Evolutionary conservation across 2,113 vertebrate species (phyloP), one percentile per base, ranked within the genome.

Genomic region (Deroptyus accipitrinus): DNA sequence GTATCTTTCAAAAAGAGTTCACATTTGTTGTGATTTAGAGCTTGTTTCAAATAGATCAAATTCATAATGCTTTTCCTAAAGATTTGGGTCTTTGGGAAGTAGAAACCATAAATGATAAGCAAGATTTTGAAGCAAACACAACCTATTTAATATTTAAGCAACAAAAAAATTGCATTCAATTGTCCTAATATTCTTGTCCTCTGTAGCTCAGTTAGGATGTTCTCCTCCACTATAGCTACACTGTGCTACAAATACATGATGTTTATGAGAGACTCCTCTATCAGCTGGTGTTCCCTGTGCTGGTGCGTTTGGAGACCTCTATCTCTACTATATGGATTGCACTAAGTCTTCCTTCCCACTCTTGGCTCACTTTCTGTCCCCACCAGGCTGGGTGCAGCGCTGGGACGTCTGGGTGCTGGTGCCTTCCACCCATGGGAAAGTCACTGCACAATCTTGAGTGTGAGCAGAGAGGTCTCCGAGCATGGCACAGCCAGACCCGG

Each of bases 351-450:
- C 67, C 76, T 95, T 72, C 42, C 30, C n/a, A 30, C 6, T 7
- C 28, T 44, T 66, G n/a, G 63, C 23, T 68, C 1, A 6, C 30
- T 64, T 64, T 83, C 75, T 72, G 28, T 51, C 48, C 75, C 63
- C 1, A 2, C 39, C 3, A 3, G 64, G 42, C 42, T 23, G 25
- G 14, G 5, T 37, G n/a, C 59, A 46, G 61, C 0, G 0, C 86
- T 84, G 69, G 57, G 54, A 46, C 27, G 16, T 11, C 25, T 0
- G 1, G 1, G 42, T 35, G 24, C 48, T 1, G 2, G 3, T 90
- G 54, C 41, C 72, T 61, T 68, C 33, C 23, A 15, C 11, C 13
- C 16, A 8, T 0, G 0, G 74, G 51, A 39, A 59, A 42, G 1
- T 11, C 11, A 8, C 2, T 2, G 55, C 68, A 33, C 9, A 27